A percentile compares a stretch with the other conserved stretches of the same genome.
Conservation (phyloP, 2,797 vertebrate genomes). For the Sebastes jordani region DNA sequence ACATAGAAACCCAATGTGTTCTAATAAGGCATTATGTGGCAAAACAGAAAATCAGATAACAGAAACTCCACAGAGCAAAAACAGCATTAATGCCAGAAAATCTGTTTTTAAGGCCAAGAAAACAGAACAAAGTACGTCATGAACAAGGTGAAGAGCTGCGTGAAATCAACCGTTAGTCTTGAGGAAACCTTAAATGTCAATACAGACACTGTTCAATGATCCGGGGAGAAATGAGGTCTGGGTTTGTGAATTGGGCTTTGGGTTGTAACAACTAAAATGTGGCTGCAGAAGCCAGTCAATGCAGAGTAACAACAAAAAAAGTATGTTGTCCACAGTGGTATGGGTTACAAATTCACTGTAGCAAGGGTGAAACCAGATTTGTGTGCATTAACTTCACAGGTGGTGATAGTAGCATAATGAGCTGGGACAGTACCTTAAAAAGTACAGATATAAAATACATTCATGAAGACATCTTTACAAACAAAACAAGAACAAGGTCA, state of each 20-base stretch:
- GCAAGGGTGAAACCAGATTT: constrained; percentile 3
- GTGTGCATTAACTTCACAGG: constrained; percentile 45
- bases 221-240: background rate
- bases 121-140: constrained; percentile 32
- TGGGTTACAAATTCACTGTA: constrained; percentile 4
- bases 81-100: constrained; percentile 49
- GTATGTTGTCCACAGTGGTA: background rate
- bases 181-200: constrained; percentile 12
- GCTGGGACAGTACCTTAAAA: constrained; percentile 43
- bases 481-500: constrained; percentile 41
- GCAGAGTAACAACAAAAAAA: background rate
- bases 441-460: constrained; percentile 79
- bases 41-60: constrained; percentile 48
- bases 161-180: constrained; percentile 3
- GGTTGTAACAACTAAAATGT: background rate
- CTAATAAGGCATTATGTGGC: constrained; percentile 82
- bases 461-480: constrained; percentile 73
- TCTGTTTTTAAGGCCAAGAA: constrained; percentile 66
- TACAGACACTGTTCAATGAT: background rate
- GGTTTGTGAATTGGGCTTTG: constrained; percentile 1
- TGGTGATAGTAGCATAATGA: constrained; percentile 43
- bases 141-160: background rate
- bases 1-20: constrained; percentile 67
- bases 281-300: constrained; percentile 14
- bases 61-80: constrained; percentile 35